Percentiles rank a stretch among this genome's conserved stretches.
These are phyloP conservation scores for Leptonema lineaticorne DNA, from an alignment of 1,140 invertebrate species.

Conservation along the genomic window DNA sequence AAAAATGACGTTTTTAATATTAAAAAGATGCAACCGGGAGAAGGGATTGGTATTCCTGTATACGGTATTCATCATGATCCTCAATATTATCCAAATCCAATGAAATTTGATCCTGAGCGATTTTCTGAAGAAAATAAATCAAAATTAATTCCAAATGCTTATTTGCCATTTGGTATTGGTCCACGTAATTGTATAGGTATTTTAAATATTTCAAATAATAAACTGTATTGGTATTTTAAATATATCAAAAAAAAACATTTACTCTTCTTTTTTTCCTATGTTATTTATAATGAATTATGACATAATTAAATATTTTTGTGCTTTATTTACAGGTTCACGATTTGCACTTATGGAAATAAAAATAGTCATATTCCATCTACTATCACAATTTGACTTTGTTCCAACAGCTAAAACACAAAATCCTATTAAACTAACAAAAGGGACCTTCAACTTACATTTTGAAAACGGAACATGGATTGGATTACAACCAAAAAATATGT, in stretches of 20 bases:
- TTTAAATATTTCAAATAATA: too few species aligned
- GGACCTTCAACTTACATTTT: conserved; percentile 29
- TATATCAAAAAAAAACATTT: background rate
- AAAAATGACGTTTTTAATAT: conserved; percentile 23
- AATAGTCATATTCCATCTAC: conserved; percentile 48
- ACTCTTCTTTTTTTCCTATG: too few species aligned
- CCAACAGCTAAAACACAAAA: conserved; percentile 32
- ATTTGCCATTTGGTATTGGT: conserved; percentile 63
- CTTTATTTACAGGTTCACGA: conserved; percentile 39
- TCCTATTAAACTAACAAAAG: conserved; percentile 30
- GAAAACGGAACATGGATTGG: conserved; percentile 38
- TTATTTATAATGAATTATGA: background rate
- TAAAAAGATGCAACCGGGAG: conserved; percentile 49
- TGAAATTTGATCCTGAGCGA: conserved; percentile 60
- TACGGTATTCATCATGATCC: conserved; percentile 60
- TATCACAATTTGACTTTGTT: conserved; percentile 43
- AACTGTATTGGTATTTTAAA: conserved; percentile 60
- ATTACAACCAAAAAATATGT: conserved; percentile 19
- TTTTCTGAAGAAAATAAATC: conserved; percentile 54
- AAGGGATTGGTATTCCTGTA: conserved; percentile 52
- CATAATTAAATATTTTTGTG: background rate
- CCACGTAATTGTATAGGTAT: too few species aligned
- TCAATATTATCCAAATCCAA: conserved; percentile 57
- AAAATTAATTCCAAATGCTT: conserved; percentile 7
- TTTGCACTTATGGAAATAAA: conserved; percentile 58